Evolutionary conservation across 2,113 vertebrate genomes (phyloP).

Genomic region (Pseudopodoces humilis): DNA sequence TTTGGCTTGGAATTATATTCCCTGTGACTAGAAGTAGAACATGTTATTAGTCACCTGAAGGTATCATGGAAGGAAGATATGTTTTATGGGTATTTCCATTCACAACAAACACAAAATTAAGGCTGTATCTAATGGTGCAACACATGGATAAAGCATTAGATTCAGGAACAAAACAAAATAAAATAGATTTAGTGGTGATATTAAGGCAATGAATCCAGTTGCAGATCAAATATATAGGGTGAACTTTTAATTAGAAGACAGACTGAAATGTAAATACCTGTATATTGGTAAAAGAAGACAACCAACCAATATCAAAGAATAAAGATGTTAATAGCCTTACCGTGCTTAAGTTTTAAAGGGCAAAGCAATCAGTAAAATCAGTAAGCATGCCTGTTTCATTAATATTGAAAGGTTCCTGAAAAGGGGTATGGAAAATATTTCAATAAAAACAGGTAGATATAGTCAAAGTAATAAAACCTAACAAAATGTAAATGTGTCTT

Average conservation of each 20-base stretch:
- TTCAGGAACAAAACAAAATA: not conserved
- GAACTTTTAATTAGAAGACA: not conserved
- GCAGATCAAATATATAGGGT: not conserved
- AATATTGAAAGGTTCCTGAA: not conserved
- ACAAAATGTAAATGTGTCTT: not conserved
- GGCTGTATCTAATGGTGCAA: not conserved
- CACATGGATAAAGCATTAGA: not conserved
- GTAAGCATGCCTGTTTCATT: not conserved
- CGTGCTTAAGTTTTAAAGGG: not conserved
- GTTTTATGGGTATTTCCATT: conserved; percentile 20
- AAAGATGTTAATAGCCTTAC: not conserved
- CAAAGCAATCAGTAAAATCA: not conserved
- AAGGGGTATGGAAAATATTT: not conserved
- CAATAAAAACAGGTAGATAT: not conserved
- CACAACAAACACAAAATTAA: not conserved
- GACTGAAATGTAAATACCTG: not conserved
- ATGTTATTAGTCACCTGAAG: not conserved
- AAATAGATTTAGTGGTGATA: not conserved
- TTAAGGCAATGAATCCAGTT: not conserved
- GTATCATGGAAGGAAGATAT: not conserved
- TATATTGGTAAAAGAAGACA: not conserved
- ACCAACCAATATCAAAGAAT: not conserved
- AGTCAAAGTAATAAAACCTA: not conserved
- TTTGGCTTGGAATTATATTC: conserved; percentile 11
- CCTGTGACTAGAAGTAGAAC: not conserved